Percentiles rank a stretch among this genome's conserved stretches.
Conservation (phyloP, 30 jellyfish, hydroid and myxozoan genomes). For the Pelagia noctiluca region DNA sequence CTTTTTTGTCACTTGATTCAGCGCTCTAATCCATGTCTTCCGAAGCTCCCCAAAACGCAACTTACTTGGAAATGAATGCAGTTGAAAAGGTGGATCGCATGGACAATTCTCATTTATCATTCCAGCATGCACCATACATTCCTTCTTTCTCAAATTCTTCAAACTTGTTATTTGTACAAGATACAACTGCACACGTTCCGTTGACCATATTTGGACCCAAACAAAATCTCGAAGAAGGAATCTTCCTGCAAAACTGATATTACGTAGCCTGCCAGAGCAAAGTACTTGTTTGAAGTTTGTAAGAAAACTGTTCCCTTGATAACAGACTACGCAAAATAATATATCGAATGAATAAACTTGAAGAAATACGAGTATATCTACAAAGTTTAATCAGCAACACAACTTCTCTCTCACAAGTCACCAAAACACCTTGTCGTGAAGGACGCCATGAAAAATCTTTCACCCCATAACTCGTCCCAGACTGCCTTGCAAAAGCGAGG, state of each 20-base stretch:
- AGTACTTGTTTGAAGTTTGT: background rate
- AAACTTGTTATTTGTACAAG: background rate
- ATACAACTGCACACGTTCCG: conserved; percentile 8
- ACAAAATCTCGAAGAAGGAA: background rate
- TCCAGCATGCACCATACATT: conserved; percentile 6
- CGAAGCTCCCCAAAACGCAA: conserved; percentile 9
- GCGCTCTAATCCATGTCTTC: conserved; percentile 8
- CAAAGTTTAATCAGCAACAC: conserved; percentile 1
- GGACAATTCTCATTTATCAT: conserved; percentile 2
- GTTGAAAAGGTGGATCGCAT: conserved; percentile 4
- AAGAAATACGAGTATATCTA: background rate
- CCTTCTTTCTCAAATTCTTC: background rate
- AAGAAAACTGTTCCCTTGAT: background rate
- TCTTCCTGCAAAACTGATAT: conserved; percentile 3
- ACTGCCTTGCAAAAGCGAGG: conserved; percentile 3
- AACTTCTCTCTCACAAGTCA: conserved; percentile 1
- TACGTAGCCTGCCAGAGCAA: background rate
- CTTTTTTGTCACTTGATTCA: background rate
- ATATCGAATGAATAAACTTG: conserved; percentile 1
- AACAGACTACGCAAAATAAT: background rate
- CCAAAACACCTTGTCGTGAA: background rate
- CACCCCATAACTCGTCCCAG: conserved; percentile 10
- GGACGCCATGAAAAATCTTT: background rate
- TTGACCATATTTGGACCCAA: conserved; percentile 1
- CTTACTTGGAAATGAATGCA: conserved; percentile 3